Evolutionary conservation across 2,113 vertebrate species (phyloP).

Genomic region (Archilochus colubris): DNA sequence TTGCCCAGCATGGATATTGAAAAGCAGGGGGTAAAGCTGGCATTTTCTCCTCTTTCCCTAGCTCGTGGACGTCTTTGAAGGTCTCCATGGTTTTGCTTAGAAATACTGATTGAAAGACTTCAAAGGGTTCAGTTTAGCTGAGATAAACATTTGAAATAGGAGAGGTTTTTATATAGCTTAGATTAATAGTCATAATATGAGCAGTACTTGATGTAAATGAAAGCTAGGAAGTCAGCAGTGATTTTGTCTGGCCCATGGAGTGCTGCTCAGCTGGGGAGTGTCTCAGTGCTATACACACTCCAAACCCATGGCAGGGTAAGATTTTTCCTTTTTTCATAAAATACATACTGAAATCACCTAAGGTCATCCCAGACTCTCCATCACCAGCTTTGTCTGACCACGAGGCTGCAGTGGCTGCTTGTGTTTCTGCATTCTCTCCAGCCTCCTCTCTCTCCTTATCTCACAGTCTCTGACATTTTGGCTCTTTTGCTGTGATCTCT

Average conservation of each 20-base stretch:
- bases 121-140: constrained; percentile 8
- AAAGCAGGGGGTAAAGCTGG: background rate
- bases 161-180: constrained; percentile 4
- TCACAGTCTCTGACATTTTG: background rate
- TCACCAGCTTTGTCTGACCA: background rate
- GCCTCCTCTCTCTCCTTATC: background rate
- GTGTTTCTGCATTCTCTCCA: background rate
- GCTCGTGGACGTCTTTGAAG: background rate
- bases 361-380: background rate
- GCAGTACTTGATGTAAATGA: background rate
- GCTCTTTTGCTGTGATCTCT: background rate
- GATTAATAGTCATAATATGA: constrained; percentile 5
- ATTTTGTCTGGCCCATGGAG: background rate
- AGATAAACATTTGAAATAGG: constrained; percentile 43
- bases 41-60: background rate
- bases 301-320: background rate
- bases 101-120: constrained; percentile 9
- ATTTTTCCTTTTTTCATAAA: background rate
- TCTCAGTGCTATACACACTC: background rate
- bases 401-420: background rate
- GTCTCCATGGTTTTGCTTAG: background rate
- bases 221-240: background rate
- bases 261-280: background rate
- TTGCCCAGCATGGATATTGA: background rate
- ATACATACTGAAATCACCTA: no score